Percentiles rank a stretch among this genome's conserved stretches.
These are phyloP conservation scores for Rhinolophus sinicus DNA, from an alignment of 2,113 vertebrate genomes.

Conservation along the genomic window DNA sequence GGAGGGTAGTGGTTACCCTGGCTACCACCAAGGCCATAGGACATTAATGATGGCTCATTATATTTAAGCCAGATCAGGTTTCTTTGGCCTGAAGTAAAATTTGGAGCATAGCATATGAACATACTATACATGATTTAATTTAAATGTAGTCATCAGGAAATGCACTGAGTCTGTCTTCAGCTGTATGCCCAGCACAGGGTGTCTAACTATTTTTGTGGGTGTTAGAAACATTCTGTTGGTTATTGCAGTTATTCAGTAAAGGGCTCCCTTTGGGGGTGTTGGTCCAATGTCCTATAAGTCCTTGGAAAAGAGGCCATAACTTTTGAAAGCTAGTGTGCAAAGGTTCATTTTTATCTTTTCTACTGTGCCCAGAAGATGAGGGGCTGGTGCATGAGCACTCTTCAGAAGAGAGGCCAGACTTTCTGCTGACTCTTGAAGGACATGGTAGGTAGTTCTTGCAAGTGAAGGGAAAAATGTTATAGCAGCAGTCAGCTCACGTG, in stretches of 20 bases:
- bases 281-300: background rate
- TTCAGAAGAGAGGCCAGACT: background rate
- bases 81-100: background rate
- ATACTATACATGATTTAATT: background rate
- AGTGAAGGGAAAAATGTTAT: background rate
- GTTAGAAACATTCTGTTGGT: background rate
- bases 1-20: background rate
- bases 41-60: background rate
- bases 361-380: background rate
- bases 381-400: background rate
- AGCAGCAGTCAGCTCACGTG: rapidly evolving
- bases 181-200: background rate
- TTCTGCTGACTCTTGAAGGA: background rate
- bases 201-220: background rate
- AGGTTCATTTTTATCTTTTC: background rate
- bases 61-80: background rate
- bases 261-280: background rate
- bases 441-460: background rate
- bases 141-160: background rate
- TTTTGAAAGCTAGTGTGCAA: background rate
- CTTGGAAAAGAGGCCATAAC: background rate
- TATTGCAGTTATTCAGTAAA: background rate
- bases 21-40: background rate
- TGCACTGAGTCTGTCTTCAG: background rate
- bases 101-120: background rate